Base-by-base conservation (phyloP, 2,888 invertebrate species). In the Luffia ferchaultella region DNA sequence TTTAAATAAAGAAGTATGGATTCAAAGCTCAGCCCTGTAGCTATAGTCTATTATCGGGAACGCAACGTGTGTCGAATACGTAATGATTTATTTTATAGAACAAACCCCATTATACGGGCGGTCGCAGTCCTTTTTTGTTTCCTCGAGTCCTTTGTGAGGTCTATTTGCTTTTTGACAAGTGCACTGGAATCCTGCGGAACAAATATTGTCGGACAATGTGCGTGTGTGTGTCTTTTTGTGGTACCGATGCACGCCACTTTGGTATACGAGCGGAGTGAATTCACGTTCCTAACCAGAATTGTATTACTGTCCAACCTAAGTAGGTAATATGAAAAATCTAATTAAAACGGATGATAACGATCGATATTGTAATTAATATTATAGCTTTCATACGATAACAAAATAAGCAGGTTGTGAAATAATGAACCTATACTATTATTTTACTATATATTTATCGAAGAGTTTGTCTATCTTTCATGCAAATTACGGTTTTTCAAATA, bases 81-180 rank as follows among this genome's bases (percentile, higher is more conserved):
- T 75, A 76, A 76, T 74, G 67, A 72, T 70, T 67, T 69, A 68
- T 68, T 72, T 70, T 62, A 66, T 65, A 61, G 53, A 42, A 17
- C 7, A 5, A n/a, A 5, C 43, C 7, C 5, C 43, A n/a, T n/a
- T n/a, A n/a, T n/a, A n/a, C 43, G 17, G 7, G 43, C 16, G 3
- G n/a, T n/a, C 7, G 43, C 43, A 16, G 30, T 12, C 30, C n/a
- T n/a, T 30, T 30, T 30, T 30, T 30, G 30, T 30, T 30, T 30
- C 30, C 30, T n/a, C 30, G 57, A 63, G 59, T 59, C 69, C 74
- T 71, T 76, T 76, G 76, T 74, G 64, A 62, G 60, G 68, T 66
- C 67, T 78, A 68, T 80, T 80, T 80, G 74, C 70, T 76, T 70
- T 78, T 68, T 68, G 76, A 75, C 77, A 75, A 75, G 77, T 76